Percentiles rank a stretch among this genome's conserved stretches.
Conservation (phyloP, 2,113 vertebrate genomes). For the Ranitomeya imitator region DNA sequence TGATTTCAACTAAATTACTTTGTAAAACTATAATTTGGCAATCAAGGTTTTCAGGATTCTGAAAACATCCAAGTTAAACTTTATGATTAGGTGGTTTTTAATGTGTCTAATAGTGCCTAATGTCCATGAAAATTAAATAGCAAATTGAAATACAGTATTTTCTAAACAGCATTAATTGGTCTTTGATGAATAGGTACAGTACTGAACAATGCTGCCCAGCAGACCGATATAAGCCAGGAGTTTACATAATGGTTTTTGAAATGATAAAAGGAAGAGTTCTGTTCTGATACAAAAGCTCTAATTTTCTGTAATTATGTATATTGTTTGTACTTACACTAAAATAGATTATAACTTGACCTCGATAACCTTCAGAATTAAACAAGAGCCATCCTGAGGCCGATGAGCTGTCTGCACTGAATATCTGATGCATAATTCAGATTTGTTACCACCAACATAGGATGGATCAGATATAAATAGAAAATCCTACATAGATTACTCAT, state of each 20-base stretch:
- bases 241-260: not conserved
- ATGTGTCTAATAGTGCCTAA: not conserved
- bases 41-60: not conserved
- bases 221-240: not conserved
- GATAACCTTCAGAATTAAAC: conserved; percentile 11
- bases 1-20: not conserved
- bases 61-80: not conserved
- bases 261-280: not conserved
- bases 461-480: conserved; percentile 25
- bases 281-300: not conserved
- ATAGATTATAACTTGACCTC: not conserved
- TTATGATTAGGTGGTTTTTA: not conserved
- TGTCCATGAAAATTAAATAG: not conserved
- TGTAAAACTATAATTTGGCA: not conserved
- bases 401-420: not conserved
- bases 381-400: conserved; percentile 6
- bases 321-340: conserved; percentile 3
- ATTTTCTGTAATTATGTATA: conserved; percentile 6
- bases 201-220: not conserved
- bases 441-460: conserved; percentile 10
- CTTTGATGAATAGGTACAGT: not conserved
- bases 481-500: conserved; percentile 22
- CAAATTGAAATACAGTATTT: not conserved
- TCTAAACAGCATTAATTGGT: not conserved
- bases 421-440: conserved; percentile 36